phyloP scores from a whole-genome alignment of 2,888 invertebrate species.

The Rugalucina vietnamica region DNA sequence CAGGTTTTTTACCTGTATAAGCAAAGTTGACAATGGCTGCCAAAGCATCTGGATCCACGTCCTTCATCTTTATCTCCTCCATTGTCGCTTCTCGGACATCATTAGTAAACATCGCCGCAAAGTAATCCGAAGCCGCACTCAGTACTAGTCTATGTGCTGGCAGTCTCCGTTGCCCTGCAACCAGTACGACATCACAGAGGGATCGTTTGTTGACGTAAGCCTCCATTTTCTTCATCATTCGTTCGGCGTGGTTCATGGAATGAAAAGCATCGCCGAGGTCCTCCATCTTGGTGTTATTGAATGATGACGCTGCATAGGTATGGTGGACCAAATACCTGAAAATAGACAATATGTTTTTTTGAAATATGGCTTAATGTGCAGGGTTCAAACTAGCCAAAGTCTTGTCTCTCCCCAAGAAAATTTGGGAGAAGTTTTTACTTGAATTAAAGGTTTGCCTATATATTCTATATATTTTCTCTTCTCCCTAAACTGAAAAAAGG shows the following conservation, averaged over 20 bases:
- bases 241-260: constrained; percentile 89
- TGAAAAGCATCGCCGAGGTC: constrained; percentile 80
- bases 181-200: constrained; percentile 93
- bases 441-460: too few species aligned
- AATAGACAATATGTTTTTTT: background rate
- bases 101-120: constrained; percentile 97
- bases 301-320: constrained; percentile 73
- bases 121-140: constrained; percentile 96
- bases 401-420: too few species aligned
- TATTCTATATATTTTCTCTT: too few species aligned
- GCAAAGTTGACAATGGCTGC: constrained; percentile 94
- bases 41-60: constrained; percentile 94
- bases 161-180: constrained; percentile 89
- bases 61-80: constrained; percentile 92
- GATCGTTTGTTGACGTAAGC: constrained; percentile 92
- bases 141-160: constrained; percentile 94
- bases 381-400: too few species aligned
- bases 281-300: constrained; percentile 72
- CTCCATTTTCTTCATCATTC: constrained; percentile 92
- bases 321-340: constrained; percentile 81
- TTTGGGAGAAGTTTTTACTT: too few species aligned
- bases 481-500: too few species aligned
- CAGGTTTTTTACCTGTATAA: constrained; percentile 91
- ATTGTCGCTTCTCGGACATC: constrained; percentile 93
- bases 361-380: too few species aligned